phyloP scores from a whole-genome alignment of 1,140 invertebrate species.

The Chymomyza costata region DNA sequence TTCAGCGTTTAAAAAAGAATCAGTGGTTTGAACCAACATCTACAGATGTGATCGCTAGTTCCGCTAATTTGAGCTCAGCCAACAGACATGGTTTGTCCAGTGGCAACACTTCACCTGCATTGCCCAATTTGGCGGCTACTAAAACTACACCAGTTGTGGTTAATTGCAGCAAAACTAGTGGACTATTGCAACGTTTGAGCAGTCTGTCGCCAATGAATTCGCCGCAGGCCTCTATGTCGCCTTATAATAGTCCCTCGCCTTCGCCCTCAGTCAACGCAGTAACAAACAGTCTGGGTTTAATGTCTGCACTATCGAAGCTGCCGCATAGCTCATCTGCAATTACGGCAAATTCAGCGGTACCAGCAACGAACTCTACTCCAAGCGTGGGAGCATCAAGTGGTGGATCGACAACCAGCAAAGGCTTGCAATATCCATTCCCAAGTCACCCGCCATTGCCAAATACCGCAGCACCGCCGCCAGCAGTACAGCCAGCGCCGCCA shows the following conservation, averaged over 20 bases:
- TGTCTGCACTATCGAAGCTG: slow-evolving; percentile 2
- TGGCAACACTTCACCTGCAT: slow-evolving; percentile 63
- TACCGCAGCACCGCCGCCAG: slow-evolving; percentile 66
- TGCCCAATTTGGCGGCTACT: slow-evolving; percentile 69
- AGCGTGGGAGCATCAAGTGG: slow-evolving; percentile 2
- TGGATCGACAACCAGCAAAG: slow-evolving; percentile 75
- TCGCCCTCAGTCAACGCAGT: slow-evolving; percentile 50
- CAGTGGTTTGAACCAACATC: slow-evolving; percentile 87
- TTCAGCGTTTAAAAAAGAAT: slow-evolving; percentile 91
- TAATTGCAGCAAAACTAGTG: slow-evolving; percentile 49
- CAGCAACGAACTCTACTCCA: slow-evolving; percentile 35
- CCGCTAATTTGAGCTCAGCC: slow-evolving; percentile 22
- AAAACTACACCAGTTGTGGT: slow-evolving; percentile 61
- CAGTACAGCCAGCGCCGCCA: slow-evolving; percentile 57
- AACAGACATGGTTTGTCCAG: slow-evolving; percentile 35
- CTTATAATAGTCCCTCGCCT: slow-evolving; percentile 68
- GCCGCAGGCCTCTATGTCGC: slow-evolving; percentile 71
- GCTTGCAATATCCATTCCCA: slow-evolving; percentile 88
- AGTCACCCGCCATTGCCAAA: slow-evolving; percentile 81
- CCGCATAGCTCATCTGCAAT: background rate
- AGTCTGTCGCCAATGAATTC: slow-evolving; percentile 74
- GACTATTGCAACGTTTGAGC: slow-evolving; percentile 58
- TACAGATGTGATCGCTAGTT: slow-evolving; percentile 37
- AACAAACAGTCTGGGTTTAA: slow-evolving; percentile 14
- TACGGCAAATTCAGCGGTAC: slow-evolving; percentile 18